These are phyloP conservation scores for Aporophyla nigra DNA, from an alignment of 2,888 invertebrate species.

Conservation along the genomic window DNA sequence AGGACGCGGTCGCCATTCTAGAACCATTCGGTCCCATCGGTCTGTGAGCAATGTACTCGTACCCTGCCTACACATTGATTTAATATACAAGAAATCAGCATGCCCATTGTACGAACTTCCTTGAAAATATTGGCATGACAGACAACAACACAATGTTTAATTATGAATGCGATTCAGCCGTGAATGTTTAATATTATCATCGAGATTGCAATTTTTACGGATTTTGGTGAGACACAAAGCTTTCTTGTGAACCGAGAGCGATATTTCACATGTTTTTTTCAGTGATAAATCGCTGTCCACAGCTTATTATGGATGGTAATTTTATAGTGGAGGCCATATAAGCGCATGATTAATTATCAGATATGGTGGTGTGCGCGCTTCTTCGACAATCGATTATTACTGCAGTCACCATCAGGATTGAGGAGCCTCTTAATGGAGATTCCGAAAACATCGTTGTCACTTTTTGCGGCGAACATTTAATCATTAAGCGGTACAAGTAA, in stretches of 20 bases:
- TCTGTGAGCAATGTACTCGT: too few relatives aligned
- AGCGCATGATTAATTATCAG: constrained; percentile 82
- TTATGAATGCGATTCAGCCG: constrained; percentile 48
- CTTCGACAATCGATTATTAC: constrained; percentile 78
- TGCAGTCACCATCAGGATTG: constrained; percentile 69
- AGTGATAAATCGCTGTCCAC: constrained; percentile 77
- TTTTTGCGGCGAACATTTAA: constrained; percentile 68
- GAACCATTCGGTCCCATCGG: too few relatives aligned
- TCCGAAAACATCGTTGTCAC: constrained; percentile 67
- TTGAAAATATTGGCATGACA: constrained; percentile 42
- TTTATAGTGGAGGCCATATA: constrained; percentile 78
- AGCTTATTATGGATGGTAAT: constrained; percentile 79
- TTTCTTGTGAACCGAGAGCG: constrained; percentile 54
- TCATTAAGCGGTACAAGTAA: constrained; percentile 60
- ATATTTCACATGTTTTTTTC: constrained; percentile 66
- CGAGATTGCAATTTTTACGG: constrained; percentile 63
- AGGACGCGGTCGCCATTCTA: too few relatives aligned
- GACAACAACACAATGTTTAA: constrained; percentile 55
- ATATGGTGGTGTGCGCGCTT: constrained; percentile 76
- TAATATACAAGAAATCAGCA: constrained; percentile 28
- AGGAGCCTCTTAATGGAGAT: constrained; percentile 71
- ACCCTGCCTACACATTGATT: constrained; percentile 40
- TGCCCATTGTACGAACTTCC: constrained; percentile 19
- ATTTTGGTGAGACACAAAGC: constrained; percentile 52
- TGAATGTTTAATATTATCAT: constrained; percentile 52